phyloP scores from a whole-genome alignment of 2,113 vertebrate species.

The Lipotes vexillifer region DNA sequence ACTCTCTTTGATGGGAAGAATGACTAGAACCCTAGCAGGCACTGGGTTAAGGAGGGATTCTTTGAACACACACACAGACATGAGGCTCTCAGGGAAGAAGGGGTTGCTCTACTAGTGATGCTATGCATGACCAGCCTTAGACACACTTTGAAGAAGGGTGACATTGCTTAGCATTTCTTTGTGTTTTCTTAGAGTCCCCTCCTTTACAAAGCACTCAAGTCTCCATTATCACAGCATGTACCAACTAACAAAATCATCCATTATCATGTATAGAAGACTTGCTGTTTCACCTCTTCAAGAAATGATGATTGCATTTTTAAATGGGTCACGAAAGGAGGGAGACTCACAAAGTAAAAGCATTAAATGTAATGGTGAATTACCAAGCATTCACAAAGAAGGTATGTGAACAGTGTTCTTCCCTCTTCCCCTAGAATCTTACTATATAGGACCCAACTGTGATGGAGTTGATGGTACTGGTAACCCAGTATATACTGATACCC shows the following conservation, averaged over 20 bases:
- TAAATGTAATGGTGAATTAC: background rate
- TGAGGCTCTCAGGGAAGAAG: background rate
- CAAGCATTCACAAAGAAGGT: background rate
- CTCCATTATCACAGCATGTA: background rate
- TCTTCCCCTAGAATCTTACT: background rate
- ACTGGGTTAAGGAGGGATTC: background rate
- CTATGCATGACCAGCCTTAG: background rate
- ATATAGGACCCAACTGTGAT: background rate
- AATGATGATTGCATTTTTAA: background rate
- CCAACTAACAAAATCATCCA: background rate
- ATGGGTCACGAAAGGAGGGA: background rate
- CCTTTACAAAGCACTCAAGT: background rate
- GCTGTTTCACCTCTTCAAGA: background rate
- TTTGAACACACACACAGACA: background rate
- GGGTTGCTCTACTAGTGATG: background rate
- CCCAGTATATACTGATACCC: background rate
- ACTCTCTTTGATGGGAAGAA: background rate
- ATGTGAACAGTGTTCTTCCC: background rate
- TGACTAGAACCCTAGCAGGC: background rate
- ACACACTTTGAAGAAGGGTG: background rate
- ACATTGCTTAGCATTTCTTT: background rate
- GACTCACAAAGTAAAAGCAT: background rate
- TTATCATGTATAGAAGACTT: background rate
- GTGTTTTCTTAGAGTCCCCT: background rate
- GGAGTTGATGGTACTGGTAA: background rate